Conservation (phyloP, 2,113 vertebrate species). For the Nipponia nippon region DNA sequence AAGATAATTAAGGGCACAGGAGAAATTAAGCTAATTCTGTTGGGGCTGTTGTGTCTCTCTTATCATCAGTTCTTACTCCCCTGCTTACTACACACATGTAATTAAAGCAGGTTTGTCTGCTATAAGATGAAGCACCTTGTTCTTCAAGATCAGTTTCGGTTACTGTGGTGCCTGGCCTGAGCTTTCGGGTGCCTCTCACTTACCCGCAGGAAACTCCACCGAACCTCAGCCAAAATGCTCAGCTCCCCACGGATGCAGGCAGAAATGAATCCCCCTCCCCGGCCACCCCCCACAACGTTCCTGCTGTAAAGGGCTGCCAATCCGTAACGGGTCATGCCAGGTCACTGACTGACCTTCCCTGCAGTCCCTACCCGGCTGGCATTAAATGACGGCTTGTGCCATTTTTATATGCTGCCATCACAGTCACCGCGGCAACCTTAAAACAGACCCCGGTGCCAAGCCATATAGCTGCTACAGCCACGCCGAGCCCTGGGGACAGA, state of each 20-base stretch:
- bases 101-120: slow-evolving; percentile 35
- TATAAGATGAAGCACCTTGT: neutral
- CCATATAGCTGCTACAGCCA: neutral
- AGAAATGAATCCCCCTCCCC: neutral
- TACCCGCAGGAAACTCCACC: neutral
- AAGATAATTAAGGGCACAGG: slow-evolving; percentile 18
- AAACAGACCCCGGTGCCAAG: neutral
- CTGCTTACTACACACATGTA: neutral
- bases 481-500: neutral
- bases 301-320: neutral
- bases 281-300: accelerated
- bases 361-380: neutral
- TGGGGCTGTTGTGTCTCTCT: neutral
- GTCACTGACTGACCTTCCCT: neutral
- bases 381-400: neutral
- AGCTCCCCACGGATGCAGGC: accelerated
- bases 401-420: slow-evolving; percentile 34
- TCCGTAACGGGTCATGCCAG: accelerated
- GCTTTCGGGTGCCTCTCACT: neutral
- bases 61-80: neutral
- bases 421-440: neutral
- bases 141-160: neutral
- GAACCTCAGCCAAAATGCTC: neutral
- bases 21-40: slow-evolving; percentile 36
- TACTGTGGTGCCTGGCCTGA: neutral